Percentiles rank a stretch among this genome's conserved stretches.
phyloP scores from a whole-genome alignment of 2,888 invertebrate genomes.

The Habrosyne pyritoides region DNA sequence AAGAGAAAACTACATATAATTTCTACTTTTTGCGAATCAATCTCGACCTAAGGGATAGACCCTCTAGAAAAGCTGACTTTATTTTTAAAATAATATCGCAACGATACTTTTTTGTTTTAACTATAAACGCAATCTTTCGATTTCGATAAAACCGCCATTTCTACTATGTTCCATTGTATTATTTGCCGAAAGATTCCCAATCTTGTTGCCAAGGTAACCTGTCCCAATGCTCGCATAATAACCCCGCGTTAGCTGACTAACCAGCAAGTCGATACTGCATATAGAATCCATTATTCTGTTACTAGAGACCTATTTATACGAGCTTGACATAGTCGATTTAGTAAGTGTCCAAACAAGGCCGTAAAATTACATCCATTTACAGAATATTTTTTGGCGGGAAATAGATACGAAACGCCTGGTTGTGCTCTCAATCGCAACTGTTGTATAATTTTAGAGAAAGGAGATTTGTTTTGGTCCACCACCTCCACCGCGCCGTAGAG shows the following conservation, averaged over 20 bases:
- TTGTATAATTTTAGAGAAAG: conserved; percentile 82
- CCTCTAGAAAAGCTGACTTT: no score
- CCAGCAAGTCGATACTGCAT: background rate
- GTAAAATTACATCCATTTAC: conserved; percentile 1
- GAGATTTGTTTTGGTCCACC: conserved; percentile 82
- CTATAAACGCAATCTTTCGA: no score
- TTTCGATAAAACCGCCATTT: background rate
- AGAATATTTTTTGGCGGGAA: conserved; percentile 54
- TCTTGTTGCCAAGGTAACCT: conserved; percentile 35
- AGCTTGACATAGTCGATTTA: background rate
- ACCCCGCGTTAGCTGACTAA: background rate
- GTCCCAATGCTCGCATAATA: conserved; percentile 5
- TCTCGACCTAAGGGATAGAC: no score
- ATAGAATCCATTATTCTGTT: background rate
- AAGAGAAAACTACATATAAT: background rate
- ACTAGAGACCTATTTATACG: background rate
- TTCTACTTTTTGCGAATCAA: background rate
- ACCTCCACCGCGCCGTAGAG: conserved; percentile 56
- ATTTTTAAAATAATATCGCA: background rate
- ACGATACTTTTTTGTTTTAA: background rate
- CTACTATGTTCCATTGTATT: background rate
- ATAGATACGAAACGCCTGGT: conserved; percentile 45
- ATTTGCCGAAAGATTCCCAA: conserved; percentile 8
- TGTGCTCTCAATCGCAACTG: conserved; percentile 61
- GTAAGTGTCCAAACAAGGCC: background rate